Conservation (phyloP, 2,888 invertebrate genomes). For the Philhelius pedissequus region DNA sequence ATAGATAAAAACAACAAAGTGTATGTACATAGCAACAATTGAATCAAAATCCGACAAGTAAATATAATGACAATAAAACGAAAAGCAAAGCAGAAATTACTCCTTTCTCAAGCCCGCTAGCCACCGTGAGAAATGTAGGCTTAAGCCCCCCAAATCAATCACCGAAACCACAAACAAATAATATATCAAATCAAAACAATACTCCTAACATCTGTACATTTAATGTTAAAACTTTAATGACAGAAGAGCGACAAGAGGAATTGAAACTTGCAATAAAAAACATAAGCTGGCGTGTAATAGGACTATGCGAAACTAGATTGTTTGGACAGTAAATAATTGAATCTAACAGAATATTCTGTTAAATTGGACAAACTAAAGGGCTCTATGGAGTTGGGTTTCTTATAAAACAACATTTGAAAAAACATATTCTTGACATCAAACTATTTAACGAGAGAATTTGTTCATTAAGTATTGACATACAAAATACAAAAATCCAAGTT, state of each 20-base stretch:
- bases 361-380: too few species aligned
- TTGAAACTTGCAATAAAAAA: background rate
- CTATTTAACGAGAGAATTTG: background rate
- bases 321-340: too few species aligned
- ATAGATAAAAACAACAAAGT: too few species aligned
- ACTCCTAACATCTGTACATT: conserved; percentile 47
- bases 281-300: too few species aligned
- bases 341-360: too few species aligned
- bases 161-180: background rate
- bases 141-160: conserved; percentile 11
- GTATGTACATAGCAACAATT: background rate
- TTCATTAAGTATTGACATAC: background rate
- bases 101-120: too few species aligned
- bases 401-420: background rate
- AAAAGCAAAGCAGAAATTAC: too few species aligned
- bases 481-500: background rate
- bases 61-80: background rate
- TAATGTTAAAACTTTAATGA: too few species aligned
- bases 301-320: background rate
- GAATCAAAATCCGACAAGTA: background rate
- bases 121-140: background rate
- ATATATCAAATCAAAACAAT: conserved; percentile 50
- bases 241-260: background rate
- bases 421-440: background rate
- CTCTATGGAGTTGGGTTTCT: background rate